Conservation (phyloP, 2,113 vertebrate species). For the Propithecus coquereli region DNA sequence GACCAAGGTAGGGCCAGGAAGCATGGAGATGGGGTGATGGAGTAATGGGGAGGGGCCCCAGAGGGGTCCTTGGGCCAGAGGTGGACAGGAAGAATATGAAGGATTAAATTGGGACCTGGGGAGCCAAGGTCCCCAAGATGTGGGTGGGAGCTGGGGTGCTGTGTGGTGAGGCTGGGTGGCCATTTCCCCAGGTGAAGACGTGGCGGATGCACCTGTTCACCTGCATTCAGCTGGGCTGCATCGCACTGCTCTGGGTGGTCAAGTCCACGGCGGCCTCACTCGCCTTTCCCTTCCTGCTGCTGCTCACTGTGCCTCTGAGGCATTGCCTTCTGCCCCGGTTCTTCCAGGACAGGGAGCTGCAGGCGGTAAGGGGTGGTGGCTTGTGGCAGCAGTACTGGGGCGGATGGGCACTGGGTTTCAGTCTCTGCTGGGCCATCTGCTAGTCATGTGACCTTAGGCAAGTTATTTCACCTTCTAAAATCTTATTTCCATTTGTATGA, state of each 20-base stretch:
- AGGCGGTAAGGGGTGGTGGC: slow-evolving; percentile 86
- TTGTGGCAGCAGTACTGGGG: neutral
- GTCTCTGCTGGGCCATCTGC: neutral
- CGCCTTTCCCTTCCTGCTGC: slow-evolving; percentile 97
- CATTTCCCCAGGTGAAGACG: slow-evolving; percentile 92
- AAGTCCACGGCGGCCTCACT: slow-evolving; percentile 94
- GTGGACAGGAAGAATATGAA: neutral
- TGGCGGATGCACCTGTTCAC: slow-evolving; percentile 99
- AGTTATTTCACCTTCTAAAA: neutral
- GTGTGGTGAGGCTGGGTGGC: neutral
- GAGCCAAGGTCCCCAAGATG: neutral
- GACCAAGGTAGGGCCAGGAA: slow-evolving; percentile 88
- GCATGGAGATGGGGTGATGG: neutral
- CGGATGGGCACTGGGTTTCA: neutral
- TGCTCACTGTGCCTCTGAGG: slow-evolving; percentile 96
- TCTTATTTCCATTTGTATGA: neutral
- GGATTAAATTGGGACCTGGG: neutral
- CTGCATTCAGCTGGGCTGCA: slow-evolving; percentile 93
- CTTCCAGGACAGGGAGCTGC: slow-evolving; percentile 96
- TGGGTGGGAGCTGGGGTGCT: neutral
- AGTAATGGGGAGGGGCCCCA: neutral
- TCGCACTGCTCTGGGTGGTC: slow-evolving; percentile 95
- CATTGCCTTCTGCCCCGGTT: slow-evolving; percentile 92
- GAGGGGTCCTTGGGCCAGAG: neutral
- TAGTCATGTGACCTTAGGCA: neutral